A percentile compares a stretch with the other conserved stretches of the same genome.
Evolutionary conservation across 1,140 invertebrate genomes (phyloP).

Genomic region (Glossosoma conforme): DNA sequence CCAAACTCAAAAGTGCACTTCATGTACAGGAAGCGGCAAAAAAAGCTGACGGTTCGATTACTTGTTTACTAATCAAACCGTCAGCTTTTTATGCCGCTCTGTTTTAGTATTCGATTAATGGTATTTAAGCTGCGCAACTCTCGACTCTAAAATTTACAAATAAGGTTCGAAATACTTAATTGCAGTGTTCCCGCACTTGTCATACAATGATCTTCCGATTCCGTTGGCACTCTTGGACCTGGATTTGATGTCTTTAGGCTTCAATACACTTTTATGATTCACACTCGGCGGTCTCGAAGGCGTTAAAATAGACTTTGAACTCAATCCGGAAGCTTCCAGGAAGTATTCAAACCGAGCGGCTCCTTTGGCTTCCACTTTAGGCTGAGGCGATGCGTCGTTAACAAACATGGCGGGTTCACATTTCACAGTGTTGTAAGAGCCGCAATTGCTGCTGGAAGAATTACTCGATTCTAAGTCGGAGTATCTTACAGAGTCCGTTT

Average conservation of each 20-base stretch:
- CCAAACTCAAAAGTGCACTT: too few species aligned
- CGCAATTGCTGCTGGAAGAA: constrained; percentile 50
- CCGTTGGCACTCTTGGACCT: constrained; percentile 31
- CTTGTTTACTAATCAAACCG: too few species aligned
- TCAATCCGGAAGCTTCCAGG: constrained; percentile 72
- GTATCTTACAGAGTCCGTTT: constrained; percentile 50
- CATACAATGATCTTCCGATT: constrained; percentile 21
- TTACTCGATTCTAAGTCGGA: constrained; percentile 51
- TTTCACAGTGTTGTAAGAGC: constrained; percentile 50
- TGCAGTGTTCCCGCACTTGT: constrained; percentile 37
- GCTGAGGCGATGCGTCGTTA: constrained; percentile 6
- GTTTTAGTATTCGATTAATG: too few species aligned
- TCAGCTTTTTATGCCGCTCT: too few species aligned
- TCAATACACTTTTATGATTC: constrained; percentile 71
- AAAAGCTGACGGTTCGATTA: too few species aligned
- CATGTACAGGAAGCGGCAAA: too few species aligned
- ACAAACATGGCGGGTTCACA: constrained; percentile 41
- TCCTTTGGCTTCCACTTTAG: constrained; percentile 33
- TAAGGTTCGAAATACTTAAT: constrained; percentile 53
- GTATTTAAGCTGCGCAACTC: too few species aligned
- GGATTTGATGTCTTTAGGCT: constrained; percentile 72
- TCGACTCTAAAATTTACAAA: constrained; percentile 36
- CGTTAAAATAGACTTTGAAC: constrained; percentile 74
- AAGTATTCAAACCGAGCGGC: constrained; percentile 64
- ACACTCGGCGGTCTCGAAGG: constrained; percentile 60